These are phyloP conservation scores for Phylloscopus whistleri DNA, from an alignment of 2,113 vertebrate species.

Conservation along the genomic window DNA sequence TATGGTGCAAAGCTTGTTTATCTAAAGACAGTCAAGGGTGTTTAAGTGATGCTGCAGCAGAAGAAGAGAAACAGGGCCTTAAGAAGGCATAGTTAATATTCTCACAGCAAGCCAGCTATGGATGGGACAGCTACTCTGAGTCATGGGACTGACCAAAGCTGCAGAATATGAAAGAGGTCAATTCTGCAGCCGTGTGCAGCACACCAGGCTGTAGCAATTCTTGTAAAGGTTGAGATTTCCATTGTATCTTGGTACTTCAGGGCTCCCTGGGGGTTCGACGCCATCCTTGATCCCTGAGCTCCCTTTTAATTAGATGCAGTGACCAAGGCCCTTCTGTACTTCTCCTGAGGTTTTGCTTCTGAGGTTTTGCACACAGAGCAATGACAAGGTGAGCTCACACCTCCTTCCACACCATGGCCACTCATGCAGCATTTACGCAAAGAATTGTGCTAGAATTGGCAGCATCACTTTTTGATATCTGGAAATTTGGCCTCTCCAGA, in stretches of 20 bases:
- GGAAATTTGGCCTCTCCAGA: background rate
- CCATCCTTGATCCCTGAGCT: background rate
- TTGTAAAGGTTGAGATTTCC: background rate
- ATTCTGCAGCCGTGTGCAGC: background rate
- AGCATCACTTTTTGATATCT: background rate
- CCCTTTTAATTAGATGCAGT: background rate
- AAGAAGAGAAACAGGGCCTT: background rate
- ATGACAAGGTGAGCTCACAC: background rate
- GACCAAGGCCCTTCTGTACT: background rate
- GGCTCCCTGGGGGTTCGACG: background rate
- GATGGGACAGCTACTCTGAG: background rate
- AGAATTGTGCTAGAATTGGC: background rate
- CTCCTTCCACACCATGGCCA: background rate
- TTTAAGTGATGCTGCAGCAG: background rate
- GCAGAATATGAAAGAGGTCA: background rate
- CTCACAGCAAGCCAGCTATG: background rate
- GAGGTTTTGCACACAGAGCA: background rate
- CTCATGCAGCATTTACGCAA: fast-evolving
- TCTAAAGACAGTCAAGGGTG: background rate
- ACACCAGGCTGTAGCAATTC: background rate
- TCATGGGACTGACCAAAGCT: background rate
- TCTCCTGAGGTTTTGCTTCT: background rate
- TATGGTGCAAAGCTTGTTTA: background rate
- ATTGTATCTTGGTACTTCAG: fast-evolving
- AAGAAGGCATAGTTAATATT: background rate